Conservation (phyloP, 1,140 invertebrate species). For the Triops cancriformis region DNA sequence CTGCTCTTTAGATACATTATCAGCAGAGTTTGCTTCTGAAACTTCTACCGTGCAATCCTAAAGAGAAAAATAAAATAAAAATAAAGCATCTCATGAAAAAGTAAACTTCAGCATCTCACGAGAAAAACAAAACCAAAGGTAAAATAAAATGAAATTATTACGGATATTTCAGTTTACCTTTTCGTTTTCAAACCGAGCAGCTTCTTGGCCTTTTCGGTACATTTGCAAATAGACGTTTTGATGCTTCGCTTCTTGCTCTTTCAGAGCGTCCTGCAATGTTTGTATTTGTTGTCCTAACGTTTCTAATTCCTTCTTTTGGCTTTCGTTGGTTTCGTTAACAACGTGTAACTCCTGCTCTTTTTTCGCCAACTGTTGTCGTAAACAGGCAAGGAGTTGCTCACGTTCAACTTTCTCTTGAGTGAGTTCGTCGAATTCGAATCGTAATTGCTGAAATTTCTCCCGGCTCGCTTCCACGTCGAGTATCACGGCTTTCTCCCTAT, state of each 20-base stretch:
- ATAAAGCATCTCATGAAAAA: too few relatives aligned
- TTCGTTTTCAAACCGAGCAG: not conserved
- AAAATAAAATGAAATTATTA: too few relatives aligned
- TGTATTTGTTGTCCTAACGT: constrained; percentile 41
- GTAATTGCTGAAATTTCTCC: not conserved
- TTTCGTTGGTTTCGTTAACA: constrained; percentile 22
- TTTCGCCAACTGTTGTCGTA: constrained; percentile 31
- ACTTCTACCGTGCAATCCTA: not conserved
- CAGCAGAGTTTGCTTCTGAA: not conserved
- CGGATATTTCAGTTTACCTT: not conserved
- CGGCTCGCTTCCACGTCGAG: not conserved
- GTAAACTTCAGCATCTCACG: too few relatives aligned
- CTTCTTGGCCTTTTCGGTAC: constrained; percentile 57
- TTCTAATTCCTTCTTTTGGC: not conserved
- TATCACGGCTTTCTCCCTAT: not conserved
- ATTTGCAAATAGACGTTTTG: constrained; percentile 66
- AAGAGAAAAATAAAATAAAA: not conserved
- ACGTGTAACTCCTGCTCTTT: constrained; percentile 51
- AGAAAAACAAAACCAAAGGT: too few relatives aligned
- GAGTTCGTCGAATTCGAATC: not conserved
- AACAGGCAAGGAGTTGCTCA: not conserved
- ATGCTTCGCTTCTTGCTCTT: constrained; percentile 62
- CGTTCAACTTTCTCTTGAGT: not conserved
- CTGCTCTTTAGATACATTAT: not conserved
- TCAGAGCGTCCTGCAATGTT: constrained; percentile 37